Conservation (phyloP, 2,113 vertebrate species). For the Eudyptes chrysolophus region DNA sequence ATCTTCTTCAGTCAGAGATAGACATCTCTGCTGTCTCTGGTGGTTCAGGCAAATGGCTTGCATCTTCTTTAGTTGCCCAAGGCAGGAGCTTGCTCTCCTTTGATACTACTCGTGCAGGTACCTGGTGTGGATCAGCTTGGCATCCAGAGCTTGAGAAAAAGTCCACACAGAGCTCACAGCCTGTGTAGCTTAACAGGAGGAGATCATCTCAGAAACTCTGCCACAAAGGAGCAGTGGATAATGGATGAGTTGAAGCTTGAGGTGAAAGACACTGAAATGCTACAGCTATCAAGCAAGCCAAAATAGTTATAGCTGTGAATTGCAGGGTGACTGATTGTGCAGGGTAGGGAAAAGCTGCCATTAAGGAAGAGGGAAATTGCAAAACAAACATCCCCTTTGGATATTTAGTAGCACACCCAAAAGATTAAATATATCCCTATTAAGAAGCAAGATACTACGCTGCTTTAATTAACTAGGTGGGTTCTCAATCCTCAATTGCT, state of each 20-base stretch:
- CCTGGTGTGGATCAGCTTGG: not conserved
- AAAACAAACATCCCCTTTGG: constrained; percentile 51
- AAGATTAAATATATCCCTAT: constrained; percentile 44
- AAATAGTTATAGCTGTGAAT: constrained; percentile 36
- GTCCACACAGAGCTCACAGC: not conserved
- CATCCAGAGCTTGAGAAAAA: not conserved
- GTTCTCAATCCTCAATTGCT: not conserved
- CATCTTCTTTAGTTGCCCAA: not conserved
- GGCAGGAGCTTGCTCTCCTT: not conserved
- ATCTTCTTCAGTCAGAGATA: not conserved
- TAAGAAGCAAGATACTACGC: not conserved
- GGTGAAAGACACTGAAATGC: not conserved
- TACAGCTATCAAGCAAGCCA: not conserved
- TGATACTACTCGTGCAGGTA: not conserved
- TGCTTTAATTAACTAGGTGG: constrained; percentile 23
- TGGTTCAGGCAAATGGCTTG: not conserved
- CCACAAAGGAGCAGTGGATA: not conserved
- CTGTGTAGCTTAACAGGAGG: not conserved
- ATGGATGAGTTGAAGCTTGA: not conserved
- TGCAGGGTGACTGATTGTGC: not conserved
- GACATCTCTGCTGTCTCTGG: not conserved
- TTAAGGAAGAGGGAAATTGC: constrained; percentile 44
- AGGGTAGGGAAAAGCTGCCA: constrained; percentile 1
- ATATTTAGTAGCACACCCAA: constrained; percentile 13
- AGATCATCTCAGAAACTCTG: not conserved